phyloP scores from a whole-genome alignment of 2,113 vertebrate species.

The Eupsittula cactorum region DNA sequence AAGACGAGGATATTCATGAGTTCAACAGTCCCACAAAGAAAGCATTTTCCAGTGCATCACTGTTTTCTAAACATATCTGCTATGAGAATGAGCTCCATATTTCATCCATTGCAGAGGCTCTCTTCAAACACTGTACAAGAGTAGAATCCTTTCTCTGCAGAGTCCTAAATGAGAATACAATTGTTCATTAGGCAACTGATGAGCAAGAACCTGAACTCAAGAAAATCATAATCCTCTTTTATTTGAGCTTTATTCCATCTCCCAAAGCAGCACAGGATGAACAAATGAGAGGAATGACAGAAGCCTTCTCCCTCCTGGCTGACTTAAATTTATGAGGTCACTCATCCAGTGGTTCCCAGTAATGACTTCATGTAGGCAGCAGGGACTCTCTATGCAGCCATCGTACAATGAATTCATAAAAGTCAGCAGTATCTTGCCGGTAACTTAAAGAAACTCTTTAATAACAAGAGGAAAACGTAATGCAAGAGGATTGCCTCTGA shows the following conservation, averaged over 20 bases:
- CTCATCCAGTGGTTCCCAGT: neutral
- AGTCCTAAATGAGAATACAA: neutral
- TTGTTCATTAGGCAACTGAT: constrained; percentile 7
- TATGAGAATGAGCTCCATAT: neutral
- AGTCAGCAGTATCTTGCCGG: neutral
- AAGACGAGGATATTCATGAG: neutral
- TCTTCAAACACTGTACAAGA: neutral
- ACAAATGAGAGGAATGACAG: neutral
- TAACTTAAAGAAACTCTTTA: neutral
- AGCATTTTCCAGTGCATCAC: neutral
- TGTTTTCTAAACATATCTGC: neutral
- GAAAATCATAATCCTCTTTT: neutral
- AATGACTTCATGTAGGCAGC: constrained; percentile 3
- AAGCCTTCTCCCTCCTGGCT: neutral
- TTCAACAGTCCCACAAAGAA: neutral
- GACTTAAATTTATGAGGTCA: neutral
- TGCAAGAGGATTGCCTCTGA: neutral
- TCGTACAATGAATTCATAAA: neutral
- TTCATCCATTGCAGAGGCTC: neutral
- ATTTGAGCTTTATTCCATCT: neutral
- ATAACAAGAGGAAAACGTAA: neutral
- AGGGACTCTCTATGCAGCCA: neutral
- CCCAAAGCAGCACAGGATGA: neutral
- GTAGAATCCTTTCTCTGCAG: neutral
- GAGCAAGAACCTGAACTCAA: neutral